Percentiles rank a stretch among this genome's conserved stretches.
Evolutionary conservation across 2,113 vertebrate species (phyloP).

Genomic region (Sinocyclocheilus rhinocerous): DNA sequence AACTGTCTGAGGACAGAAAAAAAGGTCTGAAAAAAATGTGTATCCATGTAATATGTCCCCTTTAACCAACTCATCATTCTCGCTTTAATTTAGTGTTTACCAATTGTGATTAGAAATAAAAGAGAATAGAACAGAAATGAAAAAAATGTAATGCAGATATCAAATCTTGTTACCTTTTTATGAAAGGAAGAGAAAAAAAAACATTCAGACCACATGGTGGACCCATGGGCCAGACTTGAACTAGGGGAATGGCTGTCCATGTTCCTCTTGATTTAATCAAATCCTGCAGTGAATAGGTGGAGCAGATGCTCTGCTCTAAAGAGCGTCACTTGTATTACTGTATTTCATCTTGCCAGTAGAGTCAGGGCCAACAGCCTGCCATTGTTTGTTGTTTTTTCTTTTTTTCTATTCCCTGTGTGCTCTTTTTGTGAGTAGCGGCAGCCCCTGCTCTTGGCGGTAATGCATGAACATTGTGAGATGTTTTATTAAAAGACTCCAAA

Average conservation of each 20-base stretch:
- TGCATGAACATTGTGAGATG: conserved; percentile 48
- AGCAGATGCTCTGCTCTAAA: conserved; percentile 17
- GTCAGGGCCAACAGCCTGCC: conserved; percentile 34
- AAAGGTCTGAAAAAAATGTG: too few relatives aligned
- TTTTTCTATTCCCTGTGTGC: conserved; percentile 25
- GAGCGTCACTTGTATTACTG: conserved; percentile 30
- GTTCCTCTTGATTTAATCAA: conserved; percentile 39
- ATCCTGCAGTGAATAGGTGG: conserved; percentile 19
- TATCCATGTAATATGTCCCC: too few relatives aligned
- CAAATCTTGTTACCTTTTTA: neutral
- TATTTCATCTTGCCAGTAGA: conserved; percentile 35
- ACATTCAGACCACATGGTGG: neutral
- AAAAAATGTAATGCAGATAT: neutral
- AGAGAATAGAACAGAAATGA: too few relatives aligned
- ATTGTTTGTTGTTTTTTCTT: conserved; percentile 42
- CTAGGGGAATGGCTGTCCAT: neutral
- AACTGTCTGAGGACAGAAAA: too few relatives aligned
- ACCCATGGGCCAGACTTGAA: neutral
- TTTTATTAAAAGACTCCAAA: conserved; percentile 60
- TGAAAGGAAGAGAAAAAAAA: neutral
- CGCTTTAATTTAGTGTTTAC: too few relatives aligned
- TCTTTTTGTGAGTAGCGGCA: conserved; percentile 16
- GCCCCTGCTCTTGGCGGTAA: conserved; percentile 40
- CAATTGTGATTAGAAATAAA: too few relatives aligned
- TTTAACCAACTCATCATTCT: too few relatives aligned